Evolutionary conservation across 2,888 invertebrate genomes (phyloP), one percentile per base, ranked within the genome.

Genomic region (Drosophila sordidapex): DNA sequence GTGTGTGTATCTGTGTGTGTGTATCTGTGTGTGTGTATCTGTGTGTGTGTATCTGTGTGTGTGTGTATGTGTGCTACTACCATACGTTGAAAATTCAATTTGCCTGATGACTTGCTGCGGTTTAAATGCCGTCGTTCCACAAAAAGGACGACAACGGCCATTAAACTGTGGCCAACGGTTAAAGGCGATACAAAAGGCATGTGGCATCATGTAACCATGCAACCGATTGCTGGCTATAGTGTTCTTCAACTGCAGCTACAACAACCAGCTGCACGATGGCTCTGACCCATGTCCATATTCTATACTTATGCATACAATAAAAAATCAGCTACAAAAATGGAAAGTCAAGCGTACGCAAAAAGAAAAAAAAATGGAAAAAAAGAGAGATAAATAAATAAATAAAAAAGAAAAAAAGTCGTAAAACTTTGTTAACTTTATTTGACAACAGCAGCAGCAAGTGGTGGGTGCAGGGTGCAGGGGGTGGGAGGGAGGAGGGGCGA

Each of bases 11-110:
- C 27, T 27, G 27, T 27, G 4, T 64, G 43, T 64, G 52, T 59
- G 61, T 58, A 27, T 27, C 27, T 27, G 27, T 27, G 4, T 43
- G 46, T 43, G 52, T 59, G 61, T 58, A 27, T 27, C 27, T 27
- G 27, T 27, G 4, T 64, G 43, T 64, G 52, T 59, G 61, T 58
- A 27, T 27, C 27, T 27, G 27, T 27, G 4, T 43, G 46, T 43
- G 52, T 59, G 61, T 58, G 62, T 76, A 81, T n/a, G 40, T 60
- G 57, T 63, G 60, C 56, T 54, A 68, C 83, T 83, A 87, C 87
- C 90, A 87, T 87, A 91, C 91, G 91, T 84, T 91, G 89, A 91
- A 91, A 91, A 91, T 91, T 91, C 89, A 91, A 91, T 91, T 91
- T 91, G 83, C 90, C 83, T 91, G 91, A 91, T 91, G 91, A 91